Evolutionary conservation across 1,140 invertebrate species (phyloP).

Genomic region (Philaenus spumarius): DNA sequence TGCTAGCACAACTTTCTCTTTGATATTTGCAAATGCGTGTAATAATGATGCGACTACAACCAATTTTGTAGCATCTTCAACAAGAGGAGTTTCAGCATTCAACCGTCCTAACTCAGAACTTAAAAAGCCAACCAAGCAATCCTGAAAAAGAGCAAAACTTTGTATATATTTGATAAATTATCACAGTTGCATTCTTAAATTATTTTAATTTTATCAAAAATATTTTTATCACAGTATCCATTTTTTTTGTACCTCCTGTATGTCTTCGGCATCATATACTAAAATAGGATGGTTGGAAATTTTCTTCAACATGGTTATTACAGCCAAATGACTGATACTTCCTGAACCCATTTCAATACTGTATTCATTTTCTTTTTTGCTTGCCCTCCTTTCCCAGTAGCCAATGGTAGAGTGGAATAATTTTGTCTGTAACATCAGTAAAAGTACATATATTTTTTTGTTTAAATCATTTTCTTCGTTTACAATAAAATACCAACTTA

Average conservation of each 20-base stretch:
- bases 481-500: too few species aligned
- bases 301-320: conserved; percentile 58
- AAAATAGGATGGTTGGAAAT: conserved; percentile 67
- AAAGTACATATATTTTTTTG: too few species aligned
- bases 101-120: conserved; percentile 9
- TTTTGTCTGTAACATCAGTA: conserved; percentile 1
- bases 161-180: too few species aligned
- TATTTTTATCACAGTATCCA: too few species aligned
- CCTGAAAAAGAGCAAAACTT: too few species aligned
- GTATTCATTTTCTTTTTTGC: not conserved
- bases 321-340: conserved; percentile 40
- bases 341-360: not conserved
- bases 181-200: too few species aligned
- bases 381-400: conserved; percentile 41
- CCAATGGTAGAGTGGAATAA: conserved; percentile 32
- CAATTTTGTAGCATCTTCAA: conserved; percentile 48
- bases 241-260: conserved; percentile 14
- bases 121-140: conserved; percentile 13
- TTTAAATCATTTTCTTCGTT: too few species aligned
- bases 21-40: conserved; percentile 36
- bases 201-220: too few species aligned
- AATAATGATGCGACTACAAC: conserved; percentile 44
- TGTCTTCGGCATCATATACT: conserved; percentile 20
- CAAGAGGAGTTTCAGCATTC: conserved; percentile 11
- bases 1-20: conserved; percentile 59